Evolutionary conservation across 2,113 vertebrate genomes (phyloP).

Genomic region (Dasyurus viverrinus): DNA sequence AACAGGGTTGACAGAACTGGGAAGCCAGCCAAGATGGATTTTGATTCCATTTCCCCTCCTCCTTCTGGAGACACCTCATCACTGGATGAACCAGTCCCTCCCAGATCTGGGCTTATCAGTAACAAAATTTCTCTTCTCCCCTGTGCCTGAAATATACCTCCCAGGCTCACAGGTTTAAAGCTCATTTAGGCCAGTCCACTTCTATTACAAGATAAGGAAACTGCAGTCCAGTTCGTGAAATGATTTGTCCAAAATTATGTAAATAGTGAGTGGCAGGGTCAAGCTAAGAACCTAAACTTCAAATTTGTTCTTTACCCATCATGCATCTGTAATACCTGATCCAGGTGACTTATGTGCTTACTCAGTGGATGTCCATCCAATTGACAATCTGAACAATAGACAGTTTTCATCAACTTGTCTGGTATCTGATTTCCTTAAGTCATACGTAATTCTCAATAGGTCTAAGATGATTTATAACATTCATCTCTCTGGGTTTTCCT

Average conservation of each 20-base stretch:
- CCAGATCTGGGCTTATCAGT: not conserved
- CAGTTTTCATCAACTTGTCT: not conserved
- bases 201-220: not conserved
- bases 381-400: not conserved
- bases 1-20: not conserved
- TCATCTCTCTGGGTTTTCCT: not conserved
- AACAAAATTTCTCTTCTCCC: not conserved
- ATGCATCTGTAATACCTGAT: not conserved
- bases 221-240: not conserved
- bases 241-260: not conserved
- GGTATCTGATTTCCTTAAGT: not conserved
- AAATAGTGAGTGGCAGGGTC: not conserved
- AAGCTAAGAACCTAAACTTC: not conserved
- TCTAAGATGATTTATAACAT: not conserved
- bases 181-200: not conserved
- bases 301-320: not conserved
- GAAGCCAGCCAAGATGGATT: not conserved
- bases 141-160: not conserved
- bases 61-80: not conserved
- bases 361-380: not conserved
- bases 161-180: not conserved
- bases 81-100: not conserved
- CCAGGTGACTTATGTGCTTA: not conserved
- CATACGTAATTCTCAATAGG: not conserved
- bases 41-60: fast-evolving